phyloP scores from a whole-genome alignment of 2,113 vertebrate species.

The Saccopteryx leptura region DNA sequence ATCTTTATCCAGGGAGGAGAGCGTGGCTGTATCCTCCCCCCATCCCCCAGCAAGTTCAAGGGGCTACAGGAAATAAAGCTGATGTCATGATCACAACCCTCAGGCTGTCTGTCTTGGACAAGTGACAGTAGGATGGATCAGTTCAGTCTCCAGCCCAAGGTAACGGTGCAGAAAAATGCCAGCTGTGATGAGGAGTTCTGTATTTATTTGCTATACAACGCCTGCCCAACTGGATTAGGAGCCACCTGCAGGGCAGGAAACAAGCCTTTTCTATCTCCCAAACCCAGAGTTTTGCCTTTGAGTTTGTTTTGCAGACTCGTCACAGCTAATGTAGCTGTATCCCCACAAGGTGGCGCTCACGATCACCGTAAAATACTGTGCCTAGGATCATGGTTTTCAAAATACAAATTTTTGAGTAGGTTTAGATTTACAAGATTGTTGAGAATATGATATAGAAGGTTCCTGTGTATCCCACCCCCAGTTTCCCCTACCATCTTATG shows the following conservation, averaged over 20 bases:
- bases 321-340: fast-evolving
- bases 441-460: too few species aligned
- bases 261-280: not conserved
- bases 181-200: not conserved
- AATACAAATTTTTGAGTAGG: not conserved
- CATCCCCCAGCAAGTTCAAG: not conserved
- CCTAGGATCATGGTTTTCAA: fast-evolving
- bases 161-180: not conserved
- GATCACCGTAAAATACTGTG: fast-evolving
- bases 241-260: not conserved
- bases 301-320: not conserved
- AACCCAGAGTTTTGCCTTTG: not conserved
- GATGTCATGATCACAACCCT: too few species aligned
- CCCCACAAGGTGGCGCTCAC: constrained; percentile 59
- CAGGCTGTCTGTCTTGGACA: too few species aligned
- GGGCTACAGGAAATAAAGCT: not conserved
- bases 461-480: not conserved
- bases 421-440: not conserved
- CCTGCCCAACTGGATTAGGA: not conserved
- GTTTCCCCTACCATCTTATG: not conserved
- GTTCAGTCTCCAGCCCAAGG: not conserved
- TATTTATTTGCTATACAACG: fast-evolving
- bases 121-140: fast-evolving
- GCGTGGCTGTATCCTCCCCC: too few species aligned
- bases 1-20: not conserved